These are phyloP conservation scores for Aphaenogaster ashmeadi DNA, from an alignment of 1,140 invertebrate genomes.

Conservation along the genomic window DNA sequence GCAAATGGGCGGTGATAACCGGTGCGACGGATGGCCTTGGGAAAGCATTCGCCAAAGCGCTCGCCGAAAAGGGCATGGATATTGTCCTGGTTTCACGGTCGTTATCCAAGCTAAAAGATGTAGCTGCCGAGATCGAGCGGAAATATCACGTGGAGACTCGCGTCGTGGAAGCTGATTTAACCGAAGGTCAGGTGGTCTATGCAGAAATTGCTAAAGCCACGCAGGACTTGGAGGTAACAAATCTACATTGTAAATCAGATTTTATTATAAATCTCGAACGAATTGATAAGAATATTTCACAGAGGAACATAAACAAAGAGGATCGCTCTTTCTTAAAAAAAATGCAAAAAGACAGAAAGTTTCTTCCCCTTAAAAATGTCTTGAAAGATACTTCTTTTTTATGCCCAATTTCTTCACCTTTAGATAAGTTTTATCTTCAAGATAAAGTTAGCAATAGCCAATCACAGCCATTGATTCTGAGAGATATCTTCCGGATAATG, in stretches of 20 bases:
- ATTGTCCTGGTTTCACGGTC: constrained; percentile 96
- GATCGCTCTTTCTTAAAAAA: background rate
- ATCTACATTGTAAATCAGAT: background rate
- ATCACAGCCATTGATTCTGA: too few relatives aligned
- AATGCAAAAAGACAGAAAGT: background rate
- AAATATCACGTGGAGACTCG: constrained; percentile 93
- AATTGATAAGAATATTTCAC: background rate
- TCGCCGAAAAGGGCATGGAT: constrained; percentile 94
- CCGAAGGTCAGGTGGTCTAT: constrained; percentile 91
- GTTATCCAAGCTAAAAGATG: constrained; percentile 92
- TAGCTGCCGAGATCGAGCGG: constrained; percentile 93
- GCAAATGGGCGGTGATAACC: constrained; percentile 91
- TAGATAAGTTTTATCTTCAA: too few relatives aligned
- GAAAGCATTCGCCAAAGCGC: constrained; percentile 94
- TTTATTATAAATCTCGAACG: background rate
- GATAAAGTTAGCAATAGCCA: too few relatives aligned
- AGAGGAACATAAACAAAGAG: background rate
- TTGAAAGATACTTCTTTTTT: background rate
- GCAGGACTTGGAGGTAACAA: constrained; percentile 90
- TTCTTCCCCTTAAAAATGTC: background rate
- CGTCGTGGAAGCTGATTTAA: constrained; percentile 95
- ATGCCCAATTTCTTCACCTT: too few relatives aligned
- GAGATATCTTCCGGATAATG: too few relatives aligned
- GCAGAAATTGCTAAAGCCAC: constrained; percentile 92
- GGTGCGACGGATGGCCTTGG: constrained; percentile 97